Percentiles rank a stretch among this genome's conserved stretches.
Conservation (phyloP, 1,140 invertebrate genomes). For the Euwallacea similis region DNA sequence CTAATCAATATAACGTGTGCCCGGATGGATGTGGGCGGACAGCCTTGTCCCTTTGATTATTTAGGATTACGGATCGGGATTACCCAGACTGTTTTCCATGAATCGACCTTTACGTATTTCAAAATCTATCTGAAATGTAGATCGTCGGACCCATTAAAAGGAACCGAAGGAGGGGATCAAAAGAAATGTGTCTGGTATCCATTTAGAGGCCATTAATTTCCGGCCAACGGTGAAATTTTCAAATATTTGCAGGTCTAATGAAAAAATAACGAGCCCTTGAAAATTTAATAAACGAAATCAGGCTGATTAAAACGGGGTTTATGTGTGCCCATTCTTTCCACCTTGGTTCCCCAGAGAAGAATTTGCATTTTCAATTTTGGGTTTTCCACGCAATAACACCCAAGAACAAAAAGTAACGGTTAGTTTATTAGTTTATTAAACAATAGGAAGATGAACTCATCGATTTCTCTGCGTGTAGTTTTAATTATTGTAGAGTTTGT, state of each 20-base stretch:
- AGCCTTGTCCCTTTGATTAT: neutral
- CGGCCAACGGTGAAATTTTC: too few species aligned
- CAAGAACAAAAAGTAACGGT: neutral
- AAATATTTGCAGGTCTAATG: neutral
- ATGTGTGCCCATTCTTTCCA: neutral
- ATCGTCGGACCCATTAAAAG: too few species aligned
- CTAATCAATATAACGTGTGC: conserved; percentile 1
- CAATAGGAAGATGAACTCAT: neutral
- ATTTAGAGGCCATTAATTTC: too few species aligned
- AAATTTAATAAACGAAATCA: conserved; percentile 1
- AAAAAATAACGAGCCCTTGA: conserved; percentile 1
- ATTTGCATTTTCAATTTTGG: neutral
- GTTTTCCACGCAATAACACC: neutral
- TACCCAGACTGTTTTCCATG: too few species aligned
- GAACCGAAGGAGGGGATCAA: too few species aligned
- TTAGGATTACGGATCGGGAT: too few species aligned
- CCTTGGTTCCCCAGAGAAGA: neutral
- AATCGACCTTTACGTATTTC: too few species aligned
- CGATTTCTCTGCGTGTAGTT: too few species aligned
- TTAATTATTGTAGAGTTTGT: too few species aligned
- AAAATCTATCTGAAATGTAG: too few species aligned
- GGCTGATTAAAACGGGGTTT: neutral
- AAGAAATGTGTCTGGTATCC: too few species aligned
- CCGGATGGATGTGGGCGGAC: neutral
- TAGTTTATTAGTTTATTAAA: neutral